Base-by-base conservation (phyloP, 2,888 invertebrate genomes). In the Nudaria mundana region DNA sequence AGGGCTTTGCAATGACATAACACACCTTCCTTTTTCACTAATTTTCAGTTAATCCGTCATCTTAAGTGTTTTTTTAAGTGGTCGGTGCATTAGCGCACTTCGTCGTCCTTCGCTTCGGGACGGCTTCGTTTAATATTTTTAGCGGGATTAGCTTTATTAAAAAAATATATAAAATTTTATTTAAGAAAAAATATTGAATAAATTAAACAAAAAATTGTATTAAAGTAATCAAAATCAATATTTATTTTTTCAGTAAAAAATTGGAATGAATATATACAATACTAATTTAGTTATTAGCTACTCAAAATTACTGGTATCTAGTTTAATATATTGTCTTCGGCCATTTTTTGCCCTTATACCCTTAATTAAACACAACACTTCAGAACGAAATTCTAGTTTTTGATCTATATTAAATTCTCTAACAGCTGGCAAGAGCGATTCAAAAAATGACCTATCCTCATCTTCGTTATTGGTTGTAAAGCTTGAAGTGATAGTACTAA, bases 381-480 rank as follows among this genome's bases (percentile, higher is more conserved):
- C 76, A 44, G 73, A 69, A 1, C 85, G 71, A 37, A 84, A 81
- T 36, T 81, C 80, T 33, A 84, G 39, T 48, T 85, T 85, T 44
- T 80, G 78, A 44, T 85, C 85, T 40, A 81, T 51, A 51, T 75
- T 68, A 44, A 85, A 81, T 31, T 71, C 66, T 37, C 78, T 71
- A 3, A 83, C 76, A 1, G 80, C 79, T 1, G 84, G 84, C 31
- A 85, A 38, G 8, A 85, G 61, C 0, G 84, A 84, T 33, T 82
- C 78, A 51, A 85, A 84, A 47, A 84, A 85, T 10, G 78, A 76
- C 37, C 66, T 70, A 29, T 84, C 85, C n/a, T 81, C 84, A 23
- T 84, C 83, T 13, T 74, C 76, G 1, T 48, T 37, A 1, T 37
- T 30, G 15, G 59, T 23, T 23, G 55, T 33, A 32, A 50, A 63